A percentile compares a stretch with the other conserved stretches of the same genome.
These are phyloP conservation scores for Plectus sambesii DNA, from an alignment of 1,140 invertebrate genomes.

Conservation along the genomic window DNA sequence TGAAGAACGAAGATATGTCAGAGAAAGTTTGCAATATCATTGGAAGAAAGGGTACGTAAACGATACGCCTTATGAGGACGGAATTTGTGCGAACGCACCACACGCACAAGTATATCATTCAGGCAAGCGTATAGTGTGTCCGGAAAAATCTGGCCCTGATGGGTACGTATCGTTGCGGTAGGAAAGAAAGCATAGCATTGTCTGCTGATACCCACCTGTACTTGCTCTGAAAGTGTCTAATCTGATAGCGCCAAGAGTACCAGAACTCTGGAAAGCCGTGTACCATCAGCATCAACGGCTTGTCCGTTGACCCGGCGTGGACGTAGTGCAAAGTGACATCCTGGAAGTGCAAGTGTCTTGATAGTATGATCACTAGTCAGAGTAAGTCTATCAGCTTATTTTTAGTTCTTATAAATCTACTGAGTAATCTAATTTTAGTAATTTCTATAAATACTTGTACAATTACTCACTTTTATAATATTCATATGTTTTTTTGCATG, in stretches of 20 bases:
- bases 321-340: constrained; percentile 65
- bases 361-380: neutral
- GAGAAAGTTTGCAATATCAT: neutral
- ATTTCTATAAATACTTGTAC: neutral
- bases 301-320: constrained; percentile 54
- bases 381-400: neutral
- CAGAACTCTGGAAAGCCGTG: constrained; percentile 70
- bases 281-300: constrained; percentile 57
- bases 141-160: too few species aligned
- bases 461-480: neutral
- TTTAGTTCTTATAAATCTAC: neutral
- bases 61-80: too few species aligned
- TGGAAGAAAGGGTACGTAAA: too few species aligned
- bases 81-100: too few species aligned
- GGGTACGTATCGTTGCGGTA: too few species aligned
- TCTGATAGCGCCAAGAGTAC: constrained; percentile 60
- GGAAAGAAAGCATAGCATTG: constrained; percentile 4
- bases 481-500: too few species aligned
- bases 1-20: constrained; percentile 11
- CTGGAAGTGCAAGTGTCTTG: constrained; percentile 47
- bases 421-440: neutral
- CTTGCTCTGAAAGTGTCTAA: constrained; percentile 55
- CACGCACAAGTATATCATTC: too few species aligned
- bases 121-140: too few species aligned
- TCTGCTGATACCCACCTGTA: constrained; percentile 51